Evolutionary conservation across 2,797 vertebrate genomes (phyloP).

Genomic region (Psittacula derbiana): DNA sequence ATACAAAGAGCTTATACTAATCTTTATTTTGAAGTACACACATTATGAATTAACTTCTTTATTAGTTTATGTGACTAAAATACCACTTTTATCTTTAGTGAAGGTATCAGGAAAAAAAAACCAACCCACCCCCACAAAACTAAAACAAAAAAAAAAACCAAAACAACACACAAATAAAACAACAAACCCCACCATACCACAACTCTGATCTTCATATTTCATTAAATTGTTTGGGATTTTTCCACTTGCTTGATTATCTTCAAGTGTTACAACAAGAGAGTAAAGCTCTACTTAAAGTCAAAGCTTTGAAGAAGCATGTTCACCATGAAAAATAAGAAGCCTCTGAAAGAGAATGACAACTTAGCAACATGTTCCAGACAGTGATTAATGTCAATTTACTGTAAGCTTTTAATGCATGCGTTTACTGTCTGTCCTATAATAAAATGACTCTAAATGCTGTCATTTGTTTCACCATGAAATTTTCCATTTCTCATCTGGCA

Average conservation of each 20-base stretch:
- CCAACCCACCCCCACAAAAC: not conserved
- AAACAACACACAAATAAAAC: not conserved
- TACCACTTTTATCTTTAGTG: not conserved
- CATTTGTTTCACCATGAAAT: not conserved
- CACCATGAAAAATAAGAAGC: not conserved
- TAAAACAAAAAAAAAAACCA: not conserved
- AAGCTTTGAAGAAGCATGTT: not conserved
- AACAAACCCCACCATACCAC: not conserved
- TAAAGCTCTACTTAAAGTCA: not conserved
- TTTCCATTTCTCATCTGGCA: conserved; percentile 1
- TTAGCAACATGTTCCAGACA: not conserved
- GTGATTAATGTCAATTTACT: not conserved
- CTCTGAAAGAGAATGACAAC: not conserved
- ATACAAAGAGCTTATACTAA: not conserved
- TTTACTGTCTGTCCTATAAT: not conserved
- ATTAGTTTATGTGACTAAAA: not conserved
- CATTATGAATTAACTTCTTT: not conserved
- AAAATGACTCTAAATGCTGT: not conserved
- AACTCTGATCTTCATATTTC: not conserved
- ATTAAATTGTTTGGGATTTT: not conserved
- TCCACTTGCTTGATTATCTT: not conserved
- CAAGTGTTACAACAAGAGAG: not conserved
- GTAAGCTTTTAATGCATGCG: not conserved
- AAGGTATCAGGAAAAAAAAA: not conserved
- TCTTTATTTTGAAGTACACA: not conserved